Percentiles rank a stretch among this genome's conserved stretches.
phyloP scores from a whole-genome alignment of 2,888 invertebrate genomes.

The Nomada ruficornis region DNA sequence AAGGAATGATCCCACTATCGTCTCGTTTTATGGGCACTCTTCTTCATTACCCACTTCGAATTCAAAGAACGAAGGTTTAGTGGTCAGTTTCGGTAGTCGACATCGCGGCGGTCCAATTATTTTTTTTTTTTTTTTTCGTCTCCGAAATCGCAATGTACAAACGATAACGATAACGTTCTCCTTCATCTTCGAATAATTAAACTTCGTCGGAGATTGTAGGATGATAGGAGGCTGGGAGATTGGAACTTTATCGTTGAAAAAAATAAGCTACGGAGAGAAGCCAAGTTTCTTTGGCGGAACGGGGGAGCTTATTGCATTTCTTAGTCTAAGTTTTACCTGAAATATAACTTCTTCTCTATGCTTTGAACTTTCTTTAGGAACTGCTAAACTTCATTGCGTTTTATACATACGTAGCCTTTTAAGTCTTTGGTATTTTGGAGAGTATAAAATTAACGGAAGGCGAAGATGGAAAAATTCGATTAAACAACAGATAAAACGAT shows the following conservation, averaged over 20 bases:
- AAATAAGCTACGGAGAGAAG: not conserved
- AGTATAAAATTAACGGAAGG: too few species aligned
- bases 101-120: too few species aligned
- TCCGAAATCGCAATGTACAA: not conserved
- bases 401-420: not conserved
- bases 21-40: slow-evolving; percentile 31
- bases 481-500: too few species aligned
- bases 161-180: not conserved
- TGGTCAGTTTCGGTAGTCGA: not conserved
- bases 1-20: slow-evolving; percentile 24
- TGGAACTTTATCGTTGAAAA: not conserved
- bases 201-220: not conserved
- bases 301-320: not conserved
- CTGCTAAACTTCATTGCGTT: not conserved
- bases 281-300: not conserved
- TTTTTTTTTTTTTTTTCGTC: too few species aligned
- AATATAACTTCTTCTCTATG: not conserved
- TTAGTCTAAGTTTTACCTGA: not conserved
- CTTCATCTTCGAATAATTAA: slow-evolving; percentile 9
- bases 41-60: slow-evolving; percentile 10
- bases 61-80: slow-evolving; percentile 5
- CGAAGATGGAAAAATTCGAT: too few species aligned
- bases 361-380: not conserved
- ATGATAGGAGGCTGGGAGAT: not conserved
- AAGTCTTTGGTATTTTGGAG: too few species aligned